phyloP scores from a whole-genome alignment of 1,140 invertebrate genomes.

The Megathymus violae region DNA sequence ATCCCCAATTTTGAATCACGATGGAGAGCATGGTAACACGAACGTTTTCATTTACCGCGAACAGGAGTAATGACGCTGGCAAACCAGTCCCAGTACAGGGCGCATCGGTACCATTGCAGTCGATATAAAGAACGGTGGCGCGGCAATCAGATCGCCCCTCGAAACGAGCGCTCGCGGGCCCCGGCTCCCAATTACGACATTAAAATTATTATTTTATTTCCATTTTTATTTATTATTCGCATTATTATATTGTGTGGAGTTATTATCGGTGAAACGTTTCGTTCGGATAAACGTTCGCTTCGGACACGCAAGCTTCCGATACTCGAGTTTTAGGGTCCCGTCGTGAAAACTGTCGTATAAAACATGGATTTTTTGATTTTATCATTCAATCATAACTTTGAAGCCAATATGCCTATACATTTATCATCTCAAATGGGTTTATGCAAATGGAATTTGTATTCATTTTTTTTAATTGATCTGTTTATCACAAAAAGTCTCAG shows the following conservation, averaged over 20 bases:
- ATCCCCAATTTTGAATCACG: slow-evolving; percentile 16
- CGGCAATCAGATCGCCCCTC: slow-evolving; percentile 57
- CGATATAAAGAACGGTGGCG: slow-evolving; percentile 41
- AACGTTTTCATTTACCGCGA: slow-evolving; percentile 48
- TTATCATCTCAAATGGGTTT: too few relatives aligned
- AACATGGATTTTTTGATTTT: too few relatives aligned
- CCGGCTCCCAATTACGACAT: slow-evolving; percentile 80
- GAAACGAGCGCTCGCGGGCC: slow-evolving; percentile 68
- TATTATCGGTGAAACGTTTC: slow-evolving; percentile 83
- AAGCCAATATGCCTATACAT: too few relatives aligned
- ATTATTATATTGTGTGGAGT: slow-evolving; percentile 83
- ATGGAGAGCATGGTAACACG: slow-evolving; percentile 37
- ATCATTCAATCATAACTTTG: too few relatives aligned
- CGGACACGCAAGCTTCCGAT: slow-evolving; percentile 68
- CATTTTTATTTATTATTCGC: slow-evolving; percentile 83
- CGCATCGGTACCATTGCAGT: slow-evolving; percentile 67
- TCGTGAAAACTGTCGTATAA: too few relatives aligned
- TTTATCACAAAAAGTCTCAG: too few relatives aligned
- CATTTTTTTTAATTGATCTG: too few relatives aligned
- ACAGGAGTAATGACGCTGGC: slow-evolving; percentile 40
- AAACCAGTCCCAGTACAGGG: slow-evolving; percentile 55
- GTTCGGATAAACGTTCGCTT: slow-evolving; percentile 78
- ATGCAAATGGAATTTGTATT: too few relatives aligned
- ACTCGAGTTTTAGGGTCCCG: slow-evolving; percentile 55
- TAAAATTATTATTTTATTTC: slow-evolving; percentile 84